Conservation (phyloP, 2,797 vertebrate species). For the Epinephelus coioides region DNA sequence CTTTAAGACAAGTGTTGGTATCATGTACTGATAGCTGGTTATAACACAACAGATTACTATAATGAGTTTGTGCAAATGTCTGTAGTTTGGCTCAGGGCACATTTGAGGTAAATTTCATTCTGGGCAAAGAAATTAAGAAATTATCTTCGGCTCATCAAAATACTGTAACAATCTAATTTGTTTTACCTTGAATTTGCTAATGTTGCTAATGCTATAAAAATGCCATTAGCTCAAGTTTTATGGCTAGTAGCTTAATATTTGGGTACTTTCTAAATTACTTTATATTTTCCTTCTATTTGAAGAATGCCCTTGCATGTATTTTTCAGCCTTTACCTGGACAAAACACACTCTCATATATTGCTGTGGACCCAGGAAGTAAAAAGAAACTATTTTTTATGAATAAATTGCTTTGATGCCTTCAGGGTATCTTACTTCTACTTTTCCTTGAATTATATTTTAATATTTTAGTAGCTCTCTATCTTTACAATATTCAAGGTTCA, state of each 20-base stretch:
- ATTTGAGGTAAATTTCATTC: slow-evolving; percentile 1
- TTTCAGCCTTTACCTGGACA: neutral
- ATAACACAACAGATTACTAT: neutral
- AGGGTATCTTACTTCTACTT: slow-evolving; percentile 22
- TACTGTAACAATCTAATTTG: slow-evolving; percentile 3
- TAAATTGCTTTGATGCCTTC: slow-evolving; percentile 43
- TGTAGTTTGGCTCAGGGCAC: neutral
- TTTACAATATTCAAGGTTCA: slow-evolving; percentile 36
- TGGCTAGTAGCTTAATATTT: slow-evolving; percentile 14
- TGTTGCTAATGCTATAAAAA: slow-evolving; percentile 14
- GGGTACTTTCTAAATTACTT: slow-evolving; percentile 16
- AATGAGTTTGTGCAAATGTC: slow-evolving; percentile 18
- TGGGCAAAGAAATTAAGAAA: slow-evolving; percentile 1
- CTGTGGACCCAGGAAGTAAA: slow-evolving; percentile 9
- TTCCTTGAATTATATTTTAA: slow-evolving; percentile 49
- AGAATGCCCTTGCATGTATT: neutral
- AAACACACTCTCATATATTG: slow-evolving; percentile 22
- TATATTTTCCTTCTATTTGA: slow-evolving; percentile 20
- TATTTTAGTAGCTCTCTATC: slow-evolving; percentile 43
- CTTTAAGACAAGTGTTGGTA: neutral
- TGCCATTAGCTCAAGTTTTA: slow-evolving; percentile 12
- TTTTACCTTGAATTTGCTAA: slow-evolving; percentile 23
- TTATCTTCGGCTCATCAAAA: slow-evolving; percentile 1
- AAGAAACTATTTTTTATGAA: slow-evolving; percentile 33
- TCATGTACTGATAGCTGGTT: neutral